Conservation (phyloP, 1,140 invertebrate genomes). For the Halictus rubicundus region DNA sequence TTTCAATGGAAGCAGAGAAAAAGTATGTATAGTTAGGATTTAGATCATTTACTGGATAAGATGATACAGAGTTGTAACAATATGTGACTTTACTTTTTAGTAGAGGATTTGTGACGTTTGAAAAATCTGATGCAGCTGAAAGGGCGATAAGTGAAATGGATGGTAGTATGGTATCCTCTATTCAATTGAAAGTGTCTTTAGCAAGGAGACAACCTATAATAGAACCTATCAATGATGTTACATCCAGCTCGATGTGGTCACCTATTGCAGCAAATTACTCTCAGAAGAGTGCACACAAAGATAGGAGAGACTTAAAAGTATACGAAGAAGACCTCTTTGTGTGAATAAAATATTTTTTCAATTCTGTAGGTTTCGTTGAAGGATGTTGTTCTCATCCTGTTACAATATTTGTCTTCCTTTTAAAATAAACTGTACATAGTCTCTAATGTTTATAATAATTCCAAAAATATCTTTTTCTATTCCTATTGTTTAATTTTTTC, state of each 20-base stretch:
- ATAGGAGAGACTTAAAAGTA: constrained; percentile 85
- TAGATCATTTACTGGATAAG: neutral
- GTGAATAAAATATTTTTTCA: constrained; percentile 39
- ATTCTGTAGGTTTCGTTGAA: neutral
- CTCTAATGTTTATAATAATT: constrained; percentile 10
- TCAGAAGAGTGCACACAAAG: constrained; percentile 89
- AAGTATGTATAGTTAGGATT: constrained; percentile 81
- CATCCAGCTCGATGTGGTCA: constrained; percentile 90
- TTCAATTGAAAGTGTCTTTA: constrained; percentile 90
- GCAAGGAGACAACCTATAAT: constrained; percentile 91
- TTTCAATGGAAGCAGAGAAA: constrained; percentile 94
- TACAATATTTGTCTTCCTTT: constrained; percentile 1
- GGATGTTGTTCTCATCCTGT: constrained; percentile 5
- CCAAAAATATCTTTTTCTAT: constrained; percentile 28
- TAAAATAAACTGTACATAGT: constrained; percentile 33
- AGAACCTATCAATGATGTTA: constrained; percentile 88
- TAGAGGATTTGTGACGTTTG: constrained; percentile 96
- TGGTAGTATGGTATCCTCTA: constrained; percentile 89
- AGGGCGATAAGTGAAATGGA: constrained; percentile 94
- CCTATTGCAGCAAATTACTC: constrained; percentile 90
- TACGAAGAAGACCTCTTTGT: constrained; percentile 86
- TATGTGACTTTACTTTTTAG: constrained; percentile 77
- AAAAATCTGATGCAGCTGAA: constrained; percentile 92
- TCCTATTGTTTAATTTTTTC: neutral
- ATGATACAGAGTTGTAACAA: neutral